Conservation (phyloP, 2,797 vertebrate species). For the Petrocephalus schoutedeni region DNA sequence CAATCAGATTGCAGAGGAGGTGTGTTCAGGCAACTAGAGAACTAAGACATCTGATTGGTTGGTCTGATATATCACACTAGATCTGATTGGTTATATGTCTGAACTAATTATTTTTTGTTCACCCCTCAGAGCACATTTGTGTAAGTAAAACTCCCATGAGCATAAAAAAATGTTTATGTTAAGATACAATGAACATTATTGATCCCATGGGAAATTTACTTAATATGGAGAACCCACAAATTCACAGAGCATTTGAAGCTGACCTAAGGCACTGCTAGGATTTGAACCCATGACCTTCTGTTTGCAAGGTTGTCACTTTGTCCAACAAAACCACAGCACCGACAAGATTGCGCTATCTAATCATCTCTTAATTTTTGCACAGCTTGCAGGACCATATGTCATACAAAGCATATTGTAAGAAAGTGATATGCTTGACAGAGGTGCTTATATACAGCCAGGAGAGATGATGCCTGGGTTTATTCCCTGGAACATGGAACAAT, state of each 20-base stretch:
- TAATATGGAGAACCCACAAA: background rate
- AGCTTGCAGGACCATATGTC: background rate
- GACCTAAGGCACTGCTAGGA: background rate
- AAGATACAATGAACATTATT: background rate
- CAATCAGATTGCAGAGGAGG: too few relatives aligned
- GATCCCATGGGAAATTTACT: background rate
- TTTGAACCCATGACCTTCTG: background rate
- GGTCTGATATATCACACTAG: too few relatives aligned
- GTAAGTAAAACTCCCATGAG: too few relatives aligned
- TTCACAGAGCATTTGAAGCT: background rate
- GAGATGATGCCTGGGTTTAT: background rate
- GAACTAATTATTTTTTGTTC: too few relatives aligned
- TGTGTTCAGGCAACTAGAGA: too few relatives aligned
- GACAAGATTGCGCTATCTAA: too few relatives aligned
- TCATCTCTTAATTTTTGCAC: background rate
- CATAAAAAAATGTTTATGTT: background rate
- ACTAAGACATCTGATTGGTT: too few relatives aligned
- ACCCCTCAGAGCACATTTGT: too few relatives aligned
- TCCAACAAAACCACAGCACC: background rate
- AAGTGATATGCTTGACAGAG: background rate
- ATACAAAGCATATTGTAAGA: background rate
- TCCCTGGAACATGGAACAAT: background rate
- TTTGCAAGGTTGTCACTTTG: background rate
- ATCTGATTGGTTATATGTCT: too few relatives aligned
- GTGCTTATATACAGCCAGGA: background rate